Conservation (phyloP, 2,888 invertebrate species). For the Phania funesta region DNA sequence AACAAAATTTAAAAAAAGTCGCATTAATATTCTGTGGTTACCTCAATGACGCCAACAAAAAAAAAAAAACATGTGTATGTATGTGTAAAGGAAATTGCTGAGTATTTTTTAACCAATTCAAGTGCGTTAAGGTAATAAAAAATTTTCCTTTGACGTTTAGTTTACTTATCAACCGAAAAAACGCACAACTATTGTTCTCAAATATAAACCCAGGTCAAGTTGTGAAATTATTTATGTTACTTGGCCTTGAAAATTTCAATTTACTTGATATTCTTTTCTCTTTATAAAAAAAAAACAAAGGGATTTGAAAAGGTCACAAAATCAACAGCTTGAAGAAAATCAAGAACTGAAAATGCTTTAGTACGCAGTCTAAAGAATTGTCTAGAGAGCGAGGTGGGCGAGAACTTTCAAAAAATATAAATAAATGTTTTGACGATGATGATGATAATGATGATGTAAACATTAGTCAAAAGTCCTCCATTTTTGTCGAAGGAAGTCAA, state of each 20-base stretch:
- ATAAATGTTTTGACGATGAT: neutral
- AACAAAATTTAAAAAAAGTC: neutral
- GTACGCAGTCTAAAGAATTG: neutral
- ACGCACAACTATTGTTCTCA: neutral
- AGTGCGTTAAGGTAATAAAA: too few relatives aligned
- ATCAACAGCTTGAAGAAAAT: neutral
- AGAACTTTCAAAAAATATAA: neutral
- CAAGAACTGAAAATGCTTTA: neutral
- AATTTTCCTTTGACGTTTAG: neutral
- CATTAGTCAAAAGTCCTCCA: neutral
- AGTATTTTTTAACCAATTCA: too few relatives aligned
- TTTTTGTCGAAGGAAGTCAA: neutral
- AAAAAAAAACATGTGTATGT: too few relatives aligned
- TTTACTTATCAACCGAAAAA: neutral
- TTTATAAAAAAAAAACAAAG: neutral
- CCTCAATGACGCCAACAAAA: neutral
- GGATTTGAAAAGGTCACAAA: neutral
- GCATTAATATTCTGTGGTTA: constrained; percentile 1
- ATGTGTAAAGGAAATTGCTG: too few relatives aligned
- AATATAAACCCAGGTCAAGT: constrained; percentile 23
- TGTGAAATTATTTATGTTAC: neutral
- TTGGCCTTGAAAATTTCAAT: constrained; percentile 23
- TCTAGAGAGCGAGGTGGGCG: neutral
- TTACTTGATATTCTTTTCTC: neutral
- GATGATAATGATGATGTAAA: neutral